Base-by-base conservation (phyloP, 2,113 vertebrate species). In the Pseudorectes ferrugineus region DNA sequence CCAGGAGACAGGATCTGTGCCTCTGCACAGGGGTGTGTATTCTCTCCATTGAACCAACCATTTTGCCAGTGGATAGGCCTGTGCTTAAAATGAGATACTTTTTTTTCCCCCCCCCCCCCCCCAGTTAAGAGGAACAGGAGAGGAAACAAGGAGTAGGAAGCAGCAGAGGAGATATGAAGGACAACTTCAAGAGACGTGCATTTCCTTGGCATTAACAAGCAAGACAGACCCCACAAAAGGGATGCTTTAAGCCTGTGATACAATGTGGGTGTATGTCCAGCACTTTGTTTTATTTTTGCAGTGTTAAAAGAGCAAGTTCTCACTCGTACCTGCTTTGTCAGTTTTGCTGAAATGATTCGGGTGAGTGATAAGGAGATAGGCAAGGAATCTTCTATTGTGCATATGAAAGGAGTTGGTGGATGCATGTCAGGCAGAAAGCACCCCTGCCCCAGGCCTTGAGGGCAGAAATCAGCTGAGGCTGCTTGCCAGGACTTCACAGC, bases 401-500 rank as follows among this genome's bases (percentile, higher is more conserved):
- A 33, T 52, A 21, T 57, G 52, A 36, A 68, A 76, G 59, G 59
- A 77, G 33, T 5, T 17, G 58, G 48, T 35, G 38, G 63, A 25
- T 35, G 29, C 22, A 4, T 2, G 5, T 24, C 38, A 74, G 40
- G 31, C 31, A 78, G n/a, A 49, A 83, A 48, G 40, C 25, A 65
- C 12, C 33, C 48, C 46, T 48, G 25, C 29, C 51, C 55, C 58
- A 55, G 26, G 12, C 36, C 55, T 36, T 28, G 70, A 36, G 52
- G 76, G 78, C 58, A 73, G 65, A 38, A 85, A 48, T 61, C 65
- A 92, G 57, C 61, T 55, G 36, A 68, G 52, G 35, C 65, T 70
- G 26, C 59, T 62, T 67, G 80, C 40, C 67, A 75, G 77, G 61
- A 79, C 89, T 95, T 87, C 88, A 85, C 46, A 96, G 85, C 82